Evolutionary conservation across 2,113 vertebrate genomes (phyloP), one percentile per base, ranked within the genome.

Genomic region (Ptychochromis oligacanthus): DNA sequence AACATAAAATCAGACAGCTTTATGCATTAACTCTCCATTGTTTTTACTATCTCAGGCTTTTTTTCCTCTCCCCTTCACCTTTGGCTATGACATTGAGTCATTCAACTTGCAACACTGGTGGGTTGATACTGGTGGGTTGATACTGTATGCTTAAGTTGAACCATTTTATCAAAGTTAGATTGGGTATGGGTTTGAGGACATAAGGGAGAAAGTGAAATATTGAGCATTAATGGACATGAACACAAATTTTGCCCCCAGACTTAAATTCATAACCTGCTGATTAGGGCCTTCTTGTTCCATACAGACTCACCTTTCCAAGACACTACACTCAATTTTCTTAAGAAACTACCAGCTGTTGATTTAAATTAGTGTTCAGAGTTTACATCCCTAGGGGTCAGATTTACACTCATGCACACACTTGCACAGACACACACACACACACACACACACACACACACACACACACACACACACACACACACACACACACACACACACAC

Each of bases 201-300:
- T 59, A 9, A 79, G 18, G 10, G 17, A 86, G 43, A 65, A 34
- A 34, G 58, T 54, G 55, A 82, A 38, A 60, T 38, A 72, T 10
- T 34, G 1, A 65, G 36, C 77, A 77, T 38, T 89, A 83, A 84
- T 83, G 72, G 74, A 88, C 83, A n/a, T n/a, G 76, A 49, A 59
- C 9, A 3, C 26, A 75, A 14, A 72, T 55, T 82, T 87, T 52
- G 13, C 57, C 46, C 49, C 84, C 36, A 77, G 34, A 78, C 67
- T 70, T 83, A 65, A 58, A 89, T 87, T 82, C 59, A 56, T 83
- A 83, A 82, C 40, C 34, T 80, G 88, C 79, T 89, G 84, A 84
- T 80, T 74, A 61, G 65, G 40, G 26, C 26, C 67, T 72, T 72
- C 46, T 54, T 72, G 46, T 31, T 59, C 57, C 70, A 46, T 20